These are phyloP conservation scores for Orthonychiurus folsomi DNA, from an alignment of 2,888 invertebrate genomes.

Conservation along the genomic window DNA sequence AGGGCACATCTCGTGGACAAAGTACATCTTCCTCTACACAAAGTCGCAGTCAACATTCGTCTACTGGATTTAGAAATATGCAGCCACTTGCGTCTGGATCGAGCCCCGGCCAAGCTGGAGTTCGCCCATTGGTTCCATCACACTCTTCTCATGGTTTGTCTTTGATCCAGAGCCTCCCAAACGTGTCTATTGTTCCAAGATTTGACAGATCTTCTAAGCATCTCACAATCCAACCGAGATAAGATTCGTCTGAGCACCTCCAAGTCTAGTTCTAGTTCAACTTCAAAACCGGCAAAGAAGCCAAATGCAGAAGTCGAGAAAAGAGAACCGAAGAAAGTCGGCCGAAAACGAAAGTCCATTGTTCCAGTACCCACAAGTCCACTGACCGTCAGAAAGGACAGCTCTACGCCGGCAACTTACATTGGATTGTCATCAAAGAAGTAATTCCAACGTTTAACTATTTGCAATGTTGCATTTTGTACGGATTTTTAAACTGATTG, in stretches of 20 bases:
- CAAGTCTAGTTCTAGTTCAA: background rate
- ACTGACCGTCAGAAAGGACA: conserved; percentile 36
- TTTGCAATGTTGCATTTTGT: too few species aligned
- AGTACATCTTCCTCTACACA: too few species aligned
- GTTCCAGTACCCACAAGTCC: conserved; percentile 37
- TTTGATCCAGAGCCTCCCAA: conserved; percentile 38
- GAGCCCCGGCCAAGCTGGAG: too few species aligned
- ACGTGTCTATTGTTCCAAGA: conserved; percentile 39
- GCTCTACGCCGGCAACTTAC: conserved; percentile 34
- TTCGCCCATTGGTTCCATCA: too few species aligned
- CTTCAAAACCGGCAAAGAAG: conserved; percentile 4
- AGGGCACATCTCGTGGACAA: too few species aligned
- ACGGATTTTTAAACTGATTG: too few species aligned
- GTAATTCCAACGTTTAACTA: too few species aligned
- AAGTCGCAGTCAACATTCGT: too few species aligned
- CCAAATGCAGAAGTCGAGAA: conserved; percentile 7
- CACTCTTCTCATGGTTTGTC: conserved; percentile 31
- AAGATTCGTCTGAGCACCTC: conserved; percentile 14
- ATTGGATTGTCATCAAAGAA: background rate
- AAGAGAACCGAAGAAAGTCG: conserved; percentile 12
- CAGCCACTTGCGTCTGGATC: too few species aligned
- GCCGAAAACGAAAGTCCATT: conserved; percentile 23
- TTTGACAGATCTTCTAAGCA: conserved; percentile 37
- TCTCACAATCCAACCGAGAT: conserved; percentile 13
- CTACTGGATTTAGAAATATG: too few species aligned